These are phyloP conservation scores for Pelecanoides urinatrix DNA, from an alignment of 2,113 vertebrate genomes.

Conservation along the genomic window DNA sequence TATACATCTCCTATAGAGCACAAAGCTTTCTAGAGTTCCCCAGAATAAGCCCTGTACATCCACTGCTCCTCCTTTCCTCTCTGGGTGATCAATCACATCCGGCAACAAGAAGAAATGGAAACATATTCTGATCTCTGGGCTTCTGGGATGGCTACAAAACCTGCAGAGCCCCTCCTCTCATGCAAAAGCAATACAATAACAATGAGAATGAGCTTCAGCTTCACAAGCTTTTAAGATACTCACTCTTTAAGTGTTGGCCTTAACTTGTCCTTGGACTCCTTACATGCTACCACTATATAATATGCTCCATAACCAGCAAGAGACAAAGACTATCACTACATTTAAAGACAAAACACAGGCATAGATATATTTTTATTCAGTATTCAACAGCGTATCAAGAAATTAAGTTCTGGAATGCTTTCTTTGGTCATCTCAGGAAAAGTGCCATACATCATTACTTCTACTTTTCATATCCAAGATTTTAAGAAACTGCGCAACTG, in stretches of 20 bases:
- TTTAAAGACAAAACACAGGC: background rate
- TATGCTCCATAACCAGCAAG: background rate
- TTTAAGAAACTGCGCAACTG: background rate
- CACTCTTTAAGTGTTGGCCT: background rate
- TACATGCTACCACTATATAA: background rate
- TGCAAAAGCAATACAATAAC: background rate
- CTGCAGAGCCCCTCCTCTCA: background rate
- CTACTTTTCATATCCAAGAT: background rate
- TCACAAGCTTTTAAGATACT: background rate
- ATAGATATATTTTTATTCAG: background rate
- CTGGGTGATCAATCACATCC: constrained; percentile 15
- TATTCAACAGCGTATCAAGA: background rate
- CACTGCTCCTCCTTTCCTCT: background rate
- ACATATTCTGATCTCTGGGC: background rate
- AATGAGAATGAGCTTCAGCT: background rate
- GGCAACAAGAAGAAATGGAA: background rate
- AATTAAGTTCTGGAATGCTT: background rate
- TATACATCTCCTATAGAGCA: constrained; percentile 16
- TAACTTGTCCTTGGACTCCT: background rate
- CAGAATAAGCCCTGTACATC: background rate
- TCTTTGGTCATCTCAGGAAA: background rate
- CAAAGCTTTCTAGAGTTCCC: background rate
- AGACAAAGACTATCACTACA: background rate
- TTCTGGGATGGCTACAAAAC: background rate
- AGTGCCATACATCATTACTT: background rate